Conservation (phyloP, 2,797 vertebrate genomes). For the Cuculus canorus region DNA sequence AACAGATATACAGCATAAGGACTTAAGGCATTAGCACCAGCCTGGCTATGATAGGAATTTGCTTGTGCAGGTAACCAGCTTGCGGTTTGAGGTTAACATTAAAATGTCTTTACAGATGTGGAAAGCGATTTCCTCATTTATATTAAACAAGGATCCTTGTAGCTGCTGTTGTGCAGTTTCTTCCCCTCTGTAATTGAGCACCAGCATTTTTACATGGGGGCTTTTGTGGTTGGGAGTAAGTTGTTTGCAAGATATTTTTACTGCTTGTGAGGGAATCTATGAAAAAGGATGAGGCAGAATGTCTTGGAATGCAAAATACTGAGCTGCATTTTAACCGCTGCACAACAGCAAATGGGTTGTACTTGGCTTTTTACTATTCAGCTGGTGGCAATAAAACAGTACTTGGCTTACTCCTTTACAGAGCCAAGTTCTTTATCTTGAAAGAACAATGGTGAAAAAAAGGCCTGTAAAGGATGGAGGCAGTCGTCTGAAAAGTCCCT, state of each 20-base stretch:
- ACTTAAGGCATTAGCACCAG: neutral
- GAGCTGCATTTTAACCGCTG: constrained; percentile 58
- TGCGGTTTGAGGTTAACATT: neutral
- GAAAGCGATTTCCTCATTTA: constrained; percentile 31
- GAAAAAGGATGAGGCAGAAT: constrained; percentile 48
- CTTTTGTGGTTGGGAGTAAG: constrained; percentile 43
- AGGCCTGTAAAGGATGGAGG: constrained; percentile 44
- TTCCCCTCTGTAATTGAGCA: constrained; percentile 57
- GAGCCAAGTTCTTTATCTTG: constrained; percentile 62
- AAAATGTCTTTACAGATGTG: neutral
- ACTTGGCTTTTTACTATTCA: constrained; percentile 62
- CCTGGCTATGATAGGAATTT: neutral
- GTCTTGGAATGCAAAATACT: constrained; percentile 47
- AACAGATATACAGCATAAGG: neutral
- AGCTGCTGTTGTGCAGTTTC: neutral
- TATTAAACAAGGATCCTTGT: constrained; percentile 31
- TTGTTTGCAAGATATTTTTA: constrained; percentile 54
- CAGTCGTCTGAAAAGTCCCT: constrained; percentile 48
- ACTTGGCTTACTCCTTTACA: constrained; percentile 35
- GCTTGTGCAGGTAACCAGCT: constrained; percentile 9
- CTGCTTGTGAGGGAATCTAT: constrained; percentile 44
- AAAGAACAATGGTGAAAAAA: constrained; percentile 54
- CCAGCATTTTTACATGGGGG: constrained; percentile 43
- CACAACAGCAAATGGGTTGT: constrained; percentile 56
- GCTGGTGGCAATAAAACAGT: constrained; percentile 62